Evolutionary conservation across 2,888 invertebrate genomes (phyloP), one percentile per base, ranked within the genome.

Genomic region (Xylophagus ater): DNA sequence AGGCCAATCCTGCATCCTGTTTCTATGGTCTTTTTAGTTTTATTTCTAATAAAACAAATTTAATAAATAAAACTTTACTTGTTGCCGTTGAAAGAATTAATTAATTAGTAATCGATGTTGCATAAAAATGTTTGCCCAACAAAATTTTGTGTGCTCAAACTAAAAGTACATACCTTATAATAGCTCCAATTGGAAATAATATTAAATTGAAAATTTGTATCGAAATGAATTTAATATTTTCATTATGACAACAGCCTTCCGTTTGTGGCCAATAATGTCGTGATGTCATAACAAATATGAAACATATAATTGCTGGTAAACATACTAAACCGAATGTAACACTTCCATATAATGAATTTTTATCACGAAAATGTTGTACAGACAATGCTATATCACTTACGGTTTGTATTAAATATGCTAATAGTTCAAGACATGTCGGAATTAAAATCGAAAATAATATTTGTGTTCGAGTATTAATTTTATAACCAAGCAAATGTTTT

Each of bases 371-470:
- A 53, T 82, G 78, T 54, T 78, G 74, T 44, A 70, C 67, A 34
- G 77, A 70, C 2, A 83, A 68, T 1, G 76, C 74, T 20, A 78
- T 56, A 55, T 85, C 85, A 28, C 73, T 73, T 13, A 78, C 73
- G 25, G 81, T 74, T 36, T 83, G 69, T 4, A 76, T 63, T 23
- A 81, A 65, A 50, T 80, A 86, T 19, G 82, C 58, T 2, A 75
- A 45, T 29, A 78, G 70, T 9, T 75, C 74, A 23, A 72, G 51
- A n/a, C 72, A 45, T 4, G 70, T 62, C 32, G 79, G 77, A 23
- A 76, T 53, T 30, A 78, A 56, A 35, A 56, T 63, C 13, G 58
- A 54, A n/a, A 62, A 54, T 40, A 57, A 56, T 37, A 64, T 61
- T 32, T 62, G 59, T 3, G 58, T 60, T n/a, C 53, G 57, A 35